These are phyloP conservation scores for Cygnus buccinator DNA, from an alignment of 2,113 vertebrate species.

Conservation along the genomic window DNA sequence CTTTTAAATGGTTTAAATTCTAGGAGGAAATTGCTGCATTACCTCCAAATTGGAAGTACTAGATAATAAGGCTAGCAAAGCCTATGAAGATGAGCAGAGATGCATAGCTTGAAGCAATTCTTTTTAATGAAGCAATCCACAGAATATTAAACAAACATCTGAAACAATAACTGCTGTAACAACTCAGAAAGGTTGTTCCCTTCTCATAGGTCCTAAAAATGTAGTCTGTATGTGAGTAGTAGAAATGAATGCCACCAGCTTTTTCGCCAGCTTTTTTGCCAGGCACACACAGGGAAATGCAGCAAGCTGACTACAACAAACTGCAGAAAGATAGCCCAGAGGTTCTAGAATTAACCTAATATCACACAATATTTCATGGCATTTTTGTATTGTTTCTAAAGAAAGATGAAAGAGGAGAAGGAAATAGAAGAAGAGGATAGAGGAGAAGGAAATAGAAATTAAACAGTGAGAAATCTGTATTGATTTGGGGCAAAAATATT, in stretches of 20 bases:
- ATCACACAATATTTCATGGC: background rate
- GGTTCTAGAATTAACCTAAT: background rate
- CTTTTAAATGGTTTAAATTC: constrained; percentile 1
- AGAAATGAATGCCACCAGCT: background rate
- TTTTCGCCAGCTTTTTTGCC: background rate
- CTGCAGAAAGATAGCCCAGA: constrained; percentile 5
- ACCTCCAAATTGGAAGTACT: background rate
- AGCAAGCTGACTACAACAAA: constrained; percentile 13
- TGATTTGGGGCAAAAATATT: background rate
- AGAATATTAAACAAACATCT: background rate
- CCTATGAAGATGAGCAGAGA: background rate
- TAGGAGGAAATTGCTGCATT: background rate
- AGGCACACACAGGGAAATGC: background rate
- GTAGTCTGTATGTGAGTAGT: background rate
- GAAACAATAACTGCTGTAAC: background rate
- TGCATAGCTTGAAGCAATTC: background rate
- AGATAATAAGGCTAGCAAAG: background rate
- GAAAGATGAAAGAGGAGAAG: background rate
- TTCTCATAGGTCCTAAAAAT: background rate
- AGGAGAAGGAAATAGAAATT: background rate
- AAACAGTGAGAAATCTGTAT: background rate
- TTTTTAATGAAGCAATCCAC: background rate
- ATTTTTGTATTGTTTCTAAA: background rate
- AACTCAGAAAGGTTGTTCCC: background rate
- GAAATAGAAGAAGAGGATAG: background rate